Conservation (phyloP, 2,888 invertebrate species). For the Lypha dubia region DNA sequence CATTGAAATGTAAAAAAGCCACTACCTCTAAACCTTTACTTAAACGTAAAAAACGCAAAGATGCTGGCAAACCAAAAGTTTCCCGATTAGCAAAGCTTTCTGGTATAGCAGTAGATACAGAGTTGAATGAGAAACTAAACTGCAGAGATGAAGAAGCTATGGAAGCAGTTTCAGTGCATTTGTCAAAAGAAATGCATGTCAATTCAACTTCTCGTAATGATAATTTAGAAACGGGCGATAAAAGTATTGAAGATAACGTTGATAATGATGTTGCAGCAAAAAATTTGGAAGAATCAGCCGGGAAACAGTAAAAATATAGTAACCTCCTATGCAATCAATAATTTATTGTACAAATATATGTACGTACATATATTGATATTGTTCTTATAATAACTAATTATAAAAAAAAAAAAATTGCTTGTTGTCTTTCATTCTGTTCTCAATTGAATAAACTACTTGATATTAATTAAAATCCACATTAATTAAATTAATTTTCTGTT, state of each 20-base stretch:
- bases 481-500: no score
- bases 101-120: conserved; percentile 76
- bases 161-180: conserved; percentile 62
- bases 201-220: conserved; percentile 22
- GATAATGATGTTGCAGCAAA: background rate
- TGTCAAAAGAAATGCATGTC: conserved; percentile 56
- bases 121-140: conserved; percentile 76
- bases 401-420: no score
- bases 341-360: no score
- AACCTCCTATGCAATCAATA: no score
- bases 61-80: conserved; percentile 77
- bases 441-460: no score
- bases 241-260: background rate
- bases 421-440: no score
- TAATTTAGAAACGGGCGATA: background rate
- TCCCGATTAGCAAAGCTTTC: conserved; percentile 78
- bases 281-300: background rate
- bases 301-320: no score
- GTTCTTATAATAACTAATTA: no score
- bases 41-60: conserved; percentile 78
- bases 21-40: conserved; percentile 11
- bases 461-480: no score
- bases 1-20: background rate
- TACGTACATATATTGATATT: no score
- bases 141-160: conserved; percentile 74